Conservation (phyloP, 1,140 invertebrate genomes). For the Zaprionus ornatus region DNA sequence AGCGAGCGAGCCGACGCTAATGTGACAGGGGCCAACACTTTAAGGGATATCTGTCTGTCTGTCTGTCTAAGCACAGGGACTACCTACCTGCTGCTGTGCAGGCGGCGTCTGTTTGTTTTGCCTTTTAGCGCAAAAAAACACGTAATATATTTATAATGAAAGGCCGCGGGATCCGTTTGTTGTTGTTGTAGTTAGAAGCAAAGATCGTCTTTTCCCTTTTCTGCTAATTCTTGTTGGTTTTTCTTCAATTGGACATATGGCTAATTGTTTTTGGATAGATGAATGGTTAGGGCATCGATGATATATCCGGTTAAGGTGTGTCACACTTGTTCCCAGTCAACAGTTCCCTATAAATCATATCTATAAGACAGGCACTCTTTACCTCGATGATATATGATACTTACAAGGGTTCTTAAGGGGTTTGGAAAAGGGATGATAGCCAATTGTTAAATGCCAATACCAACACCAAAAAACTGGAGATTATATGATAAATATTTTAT, state of each 20-base stretch:
- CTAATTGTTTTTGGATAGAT: constrained; percentile 40
- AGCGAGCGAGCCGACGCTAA: constrained; percentile 41
- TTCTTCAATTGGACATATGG: constrained; percentile 60
- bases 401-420: neutral
- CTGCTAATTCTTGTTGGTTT: constrained; percentile 74
- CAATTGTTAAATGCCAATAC: neutral
- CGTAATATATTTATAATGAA: constrained; percentile 80
- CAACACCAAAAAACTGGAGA: neutral
- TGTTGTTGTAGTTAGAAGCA: constrained; percentile 1
- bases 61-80: constrained; percentile 30
- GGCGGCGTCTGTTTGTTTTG: constrained; percentile 76
- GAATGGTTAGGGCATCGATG: constrained; percentile 56
- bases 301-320: constrained; percentile 51
- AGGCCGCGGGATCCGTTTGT: constrained; percentile 36
- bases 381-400: neutral
- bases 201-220: constrained; percentile 2
- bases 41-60: constrained; percentile 45
- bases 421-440: neutral
- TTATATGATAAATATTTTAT: too few species aligned
- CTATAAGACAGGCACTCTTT: neutral
- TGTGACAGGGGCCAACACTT: constrained; percentile 77
- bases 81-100: constrained; percentile 47
- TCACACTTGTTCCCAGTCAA: constrained; percentile 35
- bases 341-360: constrained; percentile 58
- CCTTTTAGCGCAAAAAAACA: constrained; percentile 62